Evolutionary conservation across 2,797 vertebrate genomes (phyloP), one percentile per base, ranked within the genome.

Genomic region (Dendrocincla tyrannina): DNA sequence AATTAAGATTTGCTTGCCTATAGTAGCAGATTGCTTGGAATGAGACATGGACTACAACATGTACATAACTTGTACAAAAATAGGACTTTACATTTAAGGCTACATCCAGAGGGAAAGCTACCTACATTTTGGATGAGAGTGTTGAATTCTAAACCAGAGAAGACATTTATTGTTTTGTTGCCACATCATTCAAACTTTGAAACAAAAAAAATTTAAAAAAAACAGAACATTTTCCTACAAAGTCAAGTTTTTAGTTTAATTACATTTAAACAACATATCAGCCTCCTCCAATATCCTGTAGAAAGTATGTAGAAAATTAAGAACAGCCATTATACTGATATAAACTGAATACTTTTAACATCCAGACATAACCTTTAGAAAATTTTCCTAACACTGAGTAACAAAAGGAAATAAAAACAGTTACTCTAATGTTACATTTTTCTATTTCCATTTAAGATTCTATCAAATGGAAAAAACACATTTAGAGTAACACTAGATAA

Each of bases 1-100:
- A 96, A 92, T 85, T 86, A 92, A 86, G 52, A 92, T 53, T 64
- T 85, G 78, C 42, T 90, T 25, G 49, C 44, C 49, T 76, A 18
- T 3, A 19, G 49, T 6, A 80, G 64, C 68, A 92, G 78, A 85
- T 47, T 77, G 85, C 37, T 64, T 72, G 49, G 42, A 76, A 87
- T 20, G 23, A 87, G 53, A 89, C 55, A 74, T 1, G 35, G 72
- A 73, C 25, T 52, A 83, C 17, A 83, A 58, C 22, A 84, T 6
- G 28, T 2, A 74, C 2, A 50, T 32, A 76, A 78, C 7, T 2
- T 1, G 18, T 30, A 46, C 12, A 46, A 66, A 86, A 64, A 27
- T 7, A 23, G 37, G 33, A 63, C 39, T 93, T 78, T 46, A 67
- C 33, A 80, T 44, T 63, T 72, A 66, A 81, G 11, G 49, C 49